Percentiles rank a stretch among this genome's conserved stretches.
Conservation (phyloP, 1,140 invertebrate species). For the Halyomorpha halys region DNA sequence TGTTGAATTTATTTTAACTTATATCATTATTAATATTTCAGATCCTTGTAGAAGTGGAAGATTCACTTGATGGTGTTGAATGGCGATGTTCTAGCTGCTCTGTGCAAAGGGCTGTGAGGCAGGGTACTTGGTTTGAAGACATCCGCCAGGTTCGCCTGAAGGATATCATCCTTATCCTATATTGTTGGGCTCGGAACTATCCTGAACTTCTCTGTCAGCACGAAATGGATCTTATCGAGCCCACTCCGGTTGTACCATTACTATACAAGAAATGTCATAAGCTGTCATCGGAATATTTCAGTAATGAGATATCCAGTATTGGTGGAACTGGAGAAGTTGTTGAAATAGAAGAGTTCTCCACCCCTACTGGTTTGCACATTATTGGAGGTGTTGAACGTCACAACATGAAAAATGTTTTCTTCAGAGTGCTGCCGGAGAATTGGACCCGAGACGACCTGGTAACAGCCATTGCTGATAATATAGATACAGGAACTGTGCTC, state of each 20-base stretch:
- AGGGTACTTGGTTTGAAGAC: constrained; percentile 14
- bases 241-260: constrained; percentile 2
- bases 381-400: constrained; percentile 20
- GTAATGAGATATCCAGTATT: constrained; percentile 22
- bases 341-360: constrained; percentile 6
- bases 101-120: background rate
- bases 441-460: constrained; percentile 23
- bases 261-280: constrained; percentile 22
- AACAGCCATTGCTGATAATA: constrained; percentile 20
- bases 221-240: constrained; percentile 15
- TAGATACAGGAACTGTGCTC: constrained; percentile 8
- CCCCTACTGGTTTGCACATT: constrained; percentile 15
- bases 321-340: background rate
- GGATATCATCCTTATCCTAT: constrained; percentile 15
- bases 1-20: too few relatives aligned
- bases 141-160: constrained; percentile 9
- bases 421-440: constrained; percentile 21
- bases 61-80: background rate
- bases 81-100: constrained; percentile 10
- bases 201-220: constrained; percentile 20
- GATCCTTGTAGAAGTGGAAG: background rate
- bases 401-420: constrained; percentile 23
- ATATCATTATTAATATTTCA: too few relatives aligned
- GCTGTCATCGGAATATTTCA: constrained; percentile 14
- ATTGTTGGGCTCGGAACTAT: constrained; percentile 22